phyloP scores from a whole-genome alignment of 2,888 invertebrate species.

The Ophion ventricosus region DNA sequence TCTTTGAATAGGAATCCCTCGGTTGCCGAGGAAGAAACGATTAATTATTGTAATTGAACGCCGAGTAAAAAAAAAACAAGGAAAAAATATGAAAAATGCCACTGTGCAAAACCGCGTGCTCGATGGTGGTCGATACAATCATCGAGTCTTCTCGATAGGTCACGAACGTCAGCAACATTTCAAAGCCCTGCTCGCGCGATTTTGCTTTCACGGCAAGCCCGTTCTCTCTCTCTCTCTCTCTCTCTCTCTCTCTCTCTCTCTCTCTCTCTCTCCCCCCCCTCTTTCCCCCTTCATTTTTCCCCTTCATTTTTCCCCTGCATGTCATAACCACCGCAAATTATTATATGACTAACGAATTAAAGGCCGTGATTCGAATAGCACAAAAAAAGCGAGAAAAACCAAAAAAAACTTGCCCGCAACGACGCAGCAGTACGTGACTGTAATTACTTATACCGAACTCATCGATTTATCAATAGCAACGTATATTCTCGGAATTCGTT shows the following conservation, averaged over 20 bases:
- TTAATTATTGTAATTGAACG: not conserved
- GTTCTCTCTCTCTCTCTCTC: conserved; percentile 39
- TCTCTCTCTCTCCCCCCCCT: too few relatives aligned
- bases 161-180: conserved; percentile 50
- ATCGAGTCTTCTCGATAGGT: conserved; percentile 41
- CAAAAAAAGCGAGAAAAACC: too few relatives aligned
- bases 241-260: not conserved
- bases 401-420: too few relatives aligned
- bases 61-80: not conserved
- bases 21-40: not conserved
- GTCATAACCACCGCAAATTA: not conserved
- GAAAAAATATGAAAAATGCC: not conserved
- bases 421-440: too few relatives aligned
- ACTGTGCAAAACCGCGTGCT: not conserved
- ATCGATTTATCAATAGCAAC: too few relatives aligned
- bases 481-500: not conserved
- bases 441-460: too few relatives aligned
- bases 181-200: not conserved
- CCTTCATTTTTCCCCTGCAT: too few relatives aligned
- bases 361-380: too few relatives aligned
- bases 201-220: not conserved
- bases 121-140: conserved; percentile 24
- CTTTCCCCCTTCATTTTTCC: too few relatives aligned
- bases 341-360: not conserved
- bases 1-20: not conserved